Base-by-base conservation (phyloP, 2,113 vertebrate genomes). In the Aramus guarauna region DNA sequence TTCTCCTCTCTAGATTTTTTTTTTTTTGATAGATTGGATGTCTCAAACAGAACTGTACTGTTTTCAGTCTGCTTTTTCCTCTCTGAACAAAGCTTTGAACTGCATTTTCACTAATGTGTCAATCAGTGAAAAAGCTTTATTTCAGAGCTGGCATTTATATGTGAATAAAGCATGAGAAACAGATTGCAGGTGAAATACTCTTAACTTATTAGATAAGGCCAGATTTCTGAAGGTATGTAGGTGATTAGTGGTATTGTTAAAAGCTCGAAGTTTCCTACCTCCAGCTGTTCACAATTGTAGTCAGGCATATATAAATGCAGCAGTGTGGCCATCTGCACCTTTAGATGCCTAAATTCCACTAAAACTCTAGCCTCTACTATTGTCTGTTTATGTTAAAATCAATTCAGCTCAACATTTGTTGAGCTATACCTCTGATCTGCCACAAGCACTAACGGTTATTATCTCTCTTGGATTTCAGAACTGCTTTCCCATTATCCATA, bases 361-460 rank as follows among this genome's bases (percentile, higher is more conserved):
- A 27, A 94, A 97, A 93, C 85, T 84, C 67, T 63, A 64, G 74
- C 52, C 66, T 20, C 34, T 45, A 9, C 76, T 62, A 75, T 93
- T 82, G 91, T 96, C 73, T 96, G 96, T 96, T 97, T 95, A 91
- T 91, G 93, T 92, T 90, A 79, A 93, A 97, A 95, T 97, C 94
- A 93, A 84, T 96, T 64, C 94, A 58, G 92, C 73, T 84, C 92
- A 66, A 72, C 88, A 9, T 75, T 97, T 96, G 92, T 96, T 96
- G 88, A 92, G 71, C 87, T 90, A 45, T 82, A 59, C 66, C 74
- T 97, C 84, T 96, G 94, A 85, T 96, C 91, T 58, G 86, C 91
- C 89, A 58, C 88, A 3, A 79, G 89, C 53, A 68, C 94, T 11
- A 68, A 69, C 1, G 39, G 92, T 91, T 85, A 97, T 97, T 94